A percentile compares a stretch with the other conserved stretches of the same genome.
Evolutionary conservation across 1,140 invertebrate genomes (phyloP).

Genomic region (Episyrphus balteatus): DNA sequence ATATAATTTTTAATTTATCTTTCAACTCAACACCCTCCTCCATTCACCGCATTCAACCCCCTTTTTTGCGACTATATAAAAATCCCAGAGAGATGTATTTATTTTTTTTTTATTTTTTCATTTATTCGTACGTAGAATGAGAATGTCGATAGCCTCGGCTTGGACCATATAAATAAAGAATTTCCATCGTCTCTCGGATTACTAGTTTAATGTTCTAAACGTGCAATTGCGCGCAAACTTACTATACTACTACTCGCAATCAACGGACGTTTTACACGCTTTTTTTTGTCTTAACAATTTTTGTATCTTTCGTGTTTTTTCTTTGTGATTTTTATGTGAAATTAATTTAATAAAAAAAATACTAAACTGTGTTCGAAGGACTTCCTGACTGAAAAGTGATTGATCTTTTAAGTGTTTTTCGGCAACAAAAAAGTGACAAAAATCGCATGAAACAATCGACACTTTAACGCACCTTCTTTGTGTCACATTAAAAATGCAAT

Average conservation of each 20-base stretch:
- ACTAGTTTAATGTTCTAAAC: constrained; percentile 15
- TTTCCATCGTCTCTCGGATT: constrained; percentile 9
- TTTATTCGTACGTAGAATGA: too few relatives aligned
- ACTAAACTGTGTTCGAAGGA: neutral
- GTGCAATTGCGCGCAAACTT: constrained; percentile 40
- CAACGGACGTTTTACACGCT: neutral
- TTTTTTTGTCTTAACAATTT: neutral
- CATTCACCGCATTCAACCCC: too few relatives aligned
- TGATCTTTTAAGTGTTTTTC: neutral
- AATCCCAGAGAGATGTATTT: too few relatives aligned
- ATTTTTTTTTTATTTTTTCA: too few relatives aligned
- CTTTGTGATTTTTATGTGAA: neutral
- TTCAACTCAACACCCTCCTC: too few relatives aligned
- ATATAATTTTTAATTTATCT: too few relatives aligned
- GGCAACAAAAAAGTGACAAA: neutral
- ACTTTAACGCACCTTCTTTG: neutral
- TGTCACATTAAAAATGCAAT: constrained; percentile 6
- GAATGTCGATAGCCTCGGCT: constrained; percentile 9
- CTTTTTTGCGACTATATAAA: too few relatives aligned
- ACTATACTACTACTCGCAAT: neutral
- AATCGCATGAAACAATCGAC: neutral
- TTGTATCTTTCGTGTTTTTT: neutral
- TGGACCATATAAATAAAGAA: constrained; percentile 15
- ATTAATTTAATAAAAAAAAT: neutral
- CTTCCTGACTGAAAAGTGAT: neutral